These are phyloP conservation scores for Papilio glaucus DNA, from an alignment of 1,140 invertebrate genomes.

Conservation along the genomic window DNA sequence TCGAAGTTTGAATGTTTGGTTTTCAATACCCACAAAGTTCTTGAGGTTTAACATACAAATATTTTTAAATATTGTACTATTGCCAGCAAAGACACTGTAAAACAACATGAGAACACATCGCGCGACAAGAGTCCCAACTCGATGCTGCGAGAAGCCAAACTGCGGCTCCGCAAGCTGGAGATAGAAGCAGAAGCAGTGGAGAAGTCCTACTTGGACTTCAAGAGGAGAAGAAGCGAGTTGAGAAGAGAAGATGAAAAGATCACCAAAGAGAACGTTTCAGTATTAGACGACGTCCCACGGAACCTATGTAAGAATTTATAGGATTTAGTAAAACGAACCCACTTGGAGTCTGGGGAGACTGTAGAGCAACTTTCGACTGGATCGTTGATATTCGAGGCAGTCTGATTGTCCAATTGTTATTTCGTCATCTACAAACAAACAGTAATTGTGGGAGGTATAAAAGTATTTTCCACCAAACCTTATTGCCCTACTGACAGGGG, in stretches of 20 bases:
- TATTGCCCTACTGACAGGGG: too few relatives aligned
- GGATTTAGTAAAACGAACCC: too few relatives aligned
- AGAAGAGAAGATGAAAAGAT: conserved; percentile 38
- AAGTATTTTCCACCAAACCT: too few relatives aligned
- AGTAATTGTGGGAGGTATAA: too few relatives aligned
- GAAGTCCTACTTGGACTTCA: conserved; percentile 65
- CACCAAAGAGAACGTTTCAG: not conserved
- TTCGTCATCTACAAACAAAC: too few relatives aligned
- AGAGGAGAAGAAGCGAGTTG: conserved; percentile 47
- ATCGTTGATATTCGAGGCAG: too few relatives aligned
- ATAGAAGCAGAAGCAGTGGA: conserved; percentile 74
- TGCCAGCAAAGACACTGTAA: conserved; percentile 43
- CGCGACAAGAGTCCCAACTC: conserved; percentile 61
- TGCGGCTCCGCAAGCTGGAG: conserved; percentile 67
- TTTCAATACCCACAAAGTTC: too few relatives aligned
- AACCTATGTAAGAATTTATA: not conserved
- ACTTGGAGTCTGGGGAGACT: too few relatives aligned
- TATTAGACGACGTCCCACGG: too few relatives aligned
- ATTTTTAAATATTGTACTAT: conserved; percentile 10
- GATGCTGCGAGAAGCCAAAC: conserved; percentile 65
- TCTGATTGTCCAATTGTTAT: too few relatives aligned
- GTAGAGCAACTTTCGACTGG: too few relatives aligned
- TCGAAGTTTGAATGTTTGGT: too few relatives aligned
- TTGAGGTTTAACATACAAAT: not conserved
- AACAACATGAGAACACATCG: conserved; percentile 33